Evolutionary conservation across 2,797 vertebrate species (phyloP).

Genomic region (Gallinago solitaria): DNA sequence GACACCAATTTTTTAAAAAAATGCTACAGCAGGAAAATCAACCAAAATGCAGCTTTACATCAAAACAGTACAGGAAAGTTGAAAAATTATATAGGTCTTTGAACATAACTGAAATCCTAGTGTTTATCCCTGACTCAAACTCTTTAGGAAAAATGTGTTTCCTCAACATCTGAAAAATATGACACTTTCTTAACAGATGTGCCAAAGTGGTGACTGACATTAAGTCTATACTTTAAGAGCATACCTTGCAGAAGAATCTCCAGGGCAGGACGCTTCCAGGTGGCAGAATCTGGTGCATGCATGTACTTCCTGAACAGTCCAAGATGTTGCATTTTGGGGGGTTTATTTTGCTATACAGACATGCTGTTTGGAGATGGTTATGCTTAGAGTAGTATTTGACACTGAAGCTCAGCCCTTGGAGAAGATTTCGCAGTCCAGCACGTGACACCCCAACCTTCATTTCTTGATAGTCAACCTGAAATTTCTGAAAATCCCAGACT

Average conservation of each 20-base stretch:
- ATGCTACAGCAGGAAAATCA: neutral
- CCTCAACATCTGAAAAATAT: neutral
- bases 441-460: neutral
- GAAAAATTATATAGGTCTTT: fast-evolving
- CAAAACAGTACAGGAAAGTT: neutral
- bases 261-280: constrained; percentile 53
- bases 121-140: neutral
- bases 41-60: neutral
- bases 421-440: constrained; percentile 45
- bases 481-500: neutral
- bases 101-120: neutral
- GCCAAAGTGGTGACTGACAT: neutral
- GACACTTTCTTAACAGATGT: neutral
- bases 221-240: neutral
- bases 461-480: neutral
- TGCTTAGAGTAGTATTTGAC: neutral
- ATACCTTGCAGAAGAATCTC: constrained; percentile 75
- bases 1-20: neutral
- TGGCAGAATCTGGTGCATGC: neutral
- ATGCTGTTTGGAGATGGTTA: neutral
- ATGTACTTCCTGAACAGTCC: neutral
- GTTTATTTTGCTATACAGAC: neutral
- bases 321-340: neutral
- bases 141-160: neutral
- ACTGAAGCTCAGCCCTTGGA: constrained; percentile 41